A percentile compares a stretch with the other conserved stretches of the same genome.
phyloP scores from a whole-genome alignment of 2,797 vertebrate genomes.

The Hemibagrus guttatus region DNA sequence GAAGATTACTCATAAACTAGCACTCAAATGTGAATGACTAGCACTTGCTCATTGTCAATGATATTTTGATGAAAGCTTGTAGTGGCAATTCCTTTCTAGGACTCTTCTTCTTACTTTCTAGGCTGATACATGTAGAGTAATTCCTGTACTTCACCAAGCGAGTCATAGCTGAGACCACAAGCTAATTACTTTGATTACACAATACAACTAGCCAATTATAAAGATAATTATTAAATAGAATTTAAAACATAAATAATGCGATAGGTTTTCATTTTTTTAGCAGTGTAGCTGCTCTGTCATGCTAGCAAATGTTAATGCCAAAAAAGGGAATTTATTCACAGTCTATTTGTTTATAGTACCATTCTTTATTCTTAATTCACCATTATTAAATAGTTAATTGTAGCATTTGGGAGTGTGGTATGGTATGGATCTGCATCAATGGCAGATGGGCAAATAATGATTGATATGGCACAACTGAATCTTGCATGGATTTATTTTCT shows the following conservation, averaged over 20 bases:
- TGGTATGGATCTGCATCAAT: too few relatives aligned
- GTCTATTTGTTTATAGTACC: too few relatives aligned
- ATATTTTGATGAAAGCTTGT: background rate
- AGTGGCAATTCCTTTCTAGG: background rate
- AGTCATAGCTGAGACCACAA: background rate
- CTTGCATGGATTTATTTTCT: too few relatives aligned
- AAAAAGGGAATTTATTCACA: too few relatives aligned
- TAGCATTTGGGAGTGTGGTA: too few relatives aligned
- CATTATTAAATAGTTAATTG: too few relatives aligned
- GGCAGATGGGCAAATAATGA: too few relatives aligned
- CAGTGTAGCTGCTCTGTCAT: background rate
- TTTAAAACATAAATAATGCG: background rate
- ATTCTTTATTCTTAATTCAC: too few relatives aligned
- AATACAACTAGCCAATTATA: background rate
- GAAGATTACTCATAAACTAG: background rate
- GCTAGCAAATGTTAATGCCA: background rate
- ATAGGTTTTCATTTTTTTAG: background rate
- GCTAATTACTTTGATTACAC: background rate
- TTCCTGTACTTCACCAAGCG: background rate
- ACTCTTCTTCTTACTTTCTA: too few relatives aligned
- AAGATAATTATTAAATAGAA: background rate
- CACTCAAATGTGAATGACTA: too few relatives aligned
- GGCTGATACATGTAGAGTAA: background rate
- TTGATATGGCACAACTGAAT: too few relatives aligned
- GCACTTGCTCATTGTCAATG: background rate